Evolutionary conservation across 2,888 invertebrate species (phyloP), one percentile per base, ranked within the genome.

Genomic region (Sialis fuliginosa): DNA sequence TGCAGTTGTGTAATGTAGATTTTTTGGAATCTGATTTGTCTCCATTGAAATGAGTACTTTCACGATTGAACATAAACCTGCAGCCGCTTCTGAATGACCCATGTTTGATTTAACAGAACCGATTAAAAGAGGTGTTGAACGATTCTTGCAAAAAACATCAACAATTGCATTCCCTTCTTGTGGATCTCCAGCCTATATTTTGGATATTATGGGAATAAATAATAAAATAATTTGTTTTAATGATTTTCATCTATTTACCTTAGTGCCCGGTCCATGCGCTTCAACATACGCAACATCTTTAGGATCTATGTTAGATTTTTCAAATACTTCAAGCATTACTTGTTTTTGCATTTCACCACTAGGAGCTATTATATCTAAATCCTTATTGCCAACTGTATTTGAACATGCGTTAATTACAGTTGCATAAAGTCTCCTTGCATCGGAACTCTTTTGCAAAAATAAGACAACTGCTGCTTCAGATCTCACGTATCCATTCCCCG

Each of bases 401-500:
- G 64, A 66, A 55, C 70, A 71, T 22, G 70, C 65, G 55, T 74
- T 69, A 12, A 74, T 56, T 6, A 70, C 52, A 7, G 62, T 62
- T 13, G 66, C 64, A 52, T 70, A 70, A 8, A 66, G 56, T 41
- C 70, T 55, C 45, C 58, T 62, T 2, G 68, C 65, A 44, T 55
- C 53, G 10, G 55, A 51, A 7, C 56, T 52, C 50, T 61, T 65
- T 57, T 69, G 68, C 6, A 70, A 52, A 48, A 61, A 61, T 4
- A 68, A 51, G 1, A 59, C 61, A 8, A 60, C 60, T 34, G 67
- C 55, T 5, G 62, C 63, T 52, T 70, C 70, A 56, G 65, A 64
- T n/a, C 69, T 59, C 39, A 77, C 78, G 55, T 86, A 87, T 0
- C 86, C 87, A 54, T 78, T 73, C 31, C 81, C 84, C 42, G 74